Evolutionary conservation across 2,888 invertebrate genomes (phyloP).

Genomic region (Amphipoea oculea): DNA sequence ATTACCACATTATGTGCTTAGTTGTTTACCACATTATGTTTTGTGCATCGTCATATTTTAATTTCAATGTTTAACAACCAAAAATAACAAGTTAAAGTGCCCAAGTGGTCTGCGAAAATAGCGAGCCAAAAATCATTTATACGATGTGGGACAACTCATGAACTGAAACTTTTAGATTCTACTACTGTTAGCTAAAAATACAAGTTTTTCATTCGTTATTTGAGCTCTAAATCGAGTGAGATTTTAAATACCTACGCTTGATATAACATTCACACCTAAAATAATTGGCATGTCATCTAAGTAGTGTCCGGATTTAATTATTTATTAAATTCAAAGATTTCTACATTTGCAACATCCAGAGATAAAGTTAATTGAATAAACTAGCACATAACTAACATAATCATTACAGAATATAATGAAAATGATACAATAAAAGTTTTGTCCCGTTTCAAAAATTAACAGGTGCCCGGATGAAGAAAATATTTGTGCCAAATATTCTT

Average conservation of each 20-base stretch:
- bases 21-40: not conserved
- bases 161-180: not conserved
- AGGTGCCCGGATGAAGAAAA: constrained; percentile 82
- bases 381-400: not conserved
- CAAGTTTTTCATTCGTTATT: constrained; percentile 3
- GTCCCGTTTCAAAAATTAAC: constrained; percentile 69
- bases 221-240: constrained; percentile 1
- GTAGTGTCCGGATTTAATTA: not conserved
- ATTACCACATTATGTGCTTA: not conserved
- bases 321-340: constrained; percentile 16
- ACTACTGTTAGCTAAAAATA: constrained; percentile 9
- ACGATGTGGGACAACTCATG: not conserved
- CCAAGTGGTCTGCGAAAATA: constrained; percentile 2
- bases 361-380: constrained; percentile 2
- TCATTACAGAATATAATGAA: constrained; percentile 4
- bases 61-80: constrained; percentile 30
- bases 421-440: constrained; percentile 30
- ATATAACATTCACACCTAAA: constrained; percentile 11
- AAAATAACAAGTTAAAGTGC: not conserved
- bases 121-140: not conserved
- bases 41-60: constrained; percentile 1
- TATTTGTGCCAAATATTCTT: constrained; percentile 86
- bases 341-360: not conserved
- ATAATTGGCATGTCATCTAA: constrained; percentile 11
- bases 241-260: not conserved